phyloP scores from a whole-genome alignment of 2,113 vertebrate species.

The Varanus komodoensis region DNA sequence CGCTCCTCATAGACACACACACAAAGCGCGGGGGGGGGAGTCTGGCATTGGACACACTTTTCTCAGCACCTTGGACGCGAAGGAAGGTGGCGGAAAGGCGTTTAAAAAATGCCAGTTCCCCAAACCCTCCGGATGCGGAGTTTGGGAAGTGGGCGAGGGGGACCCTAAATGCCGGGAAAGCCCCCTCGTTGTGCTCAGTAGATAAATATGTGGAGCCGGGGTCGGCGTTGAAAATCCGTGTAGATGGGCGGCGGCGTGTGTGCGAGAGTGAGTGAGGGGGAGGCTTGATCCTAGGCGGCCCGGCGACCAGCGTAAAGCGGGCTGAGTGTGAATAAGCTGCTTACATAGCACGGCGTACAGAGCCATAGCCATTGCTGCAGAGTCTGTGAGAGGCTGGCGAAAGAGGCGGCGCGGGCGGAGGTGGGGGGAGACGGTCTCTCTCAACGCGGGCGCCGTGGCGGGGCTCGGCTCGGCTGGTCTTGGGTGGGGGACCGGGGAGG shows the following conservation, averaged over 20 bases:
- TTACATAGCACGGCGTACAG: slow-evolving; percentile 21
- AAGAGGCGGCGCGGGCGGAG: neutral
- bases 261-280: neutral
- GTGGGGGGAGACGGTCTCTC: neutral
- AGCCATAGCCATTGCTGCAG: slow-evolving; percentile 20
- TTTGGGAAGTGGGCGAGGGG: slow-evolving; percentile 48
- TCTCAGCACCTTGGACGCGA: neutral
- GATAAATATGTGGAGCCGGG: neutral
- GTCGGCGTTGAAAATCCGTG: neutral
- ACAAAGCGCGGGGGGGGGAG: slow-evolving; percentile 32
- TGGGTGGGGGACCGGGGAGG: neutral
- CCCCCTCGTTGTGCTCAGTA: neutral
- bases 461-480: neutral
- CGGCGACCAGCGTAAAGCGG: neutral
- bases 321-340: slow-evolving; percentile 30
- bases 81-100: slow-evolving; percentile 11
- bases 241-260: slow-evolving; percentile 11
- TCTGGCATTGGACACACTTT: slow-evolving; percentile 15
- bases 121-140: slow-evolving; percentile 15
- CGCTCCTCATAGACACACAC: slow-evolving; percentile 15
- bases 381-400: neutral
- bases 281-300: neutral
- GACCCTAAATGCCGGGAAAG: neutral
- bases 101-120: neutral
- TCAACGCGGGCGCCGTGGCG: neutral